Evolutionary conservation across 64 coral and sea anemone species (phyloP), one percentile per base, ranked within the genome.

Genomic region (Acropora yongei): DNA sequence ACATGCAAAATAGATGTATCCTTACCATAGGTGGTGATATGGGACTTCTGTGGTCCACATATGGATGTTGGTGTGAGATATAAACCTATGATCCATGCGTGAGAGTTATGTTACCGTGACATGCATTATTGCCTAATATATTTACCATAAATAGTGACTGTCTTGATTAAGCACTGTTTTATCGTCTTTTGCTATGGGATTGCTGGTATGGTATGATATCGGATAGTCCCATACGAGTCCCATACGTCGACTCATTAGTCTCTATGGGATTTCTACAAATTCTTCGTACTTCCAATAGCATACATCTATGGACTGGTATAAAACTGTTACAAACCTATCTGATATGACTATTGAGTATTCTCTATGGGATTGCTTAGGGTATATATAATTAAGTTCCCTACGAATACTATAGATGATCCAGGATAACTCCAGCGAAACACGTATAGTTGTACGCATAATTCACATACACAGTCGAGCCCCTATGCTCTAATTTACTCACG

Each of bases 241-340:
- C 87, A 78, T 77, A 78, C 47, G 57, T 57, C 39, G 8, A 78
- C 58, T 47, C 41, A 43, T 75, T 75, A 78, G 68, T 66, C 51
- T 20, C 87, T 90, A 82, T 90, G 77, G 88, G 88, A 90, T 81
- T 90, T 58, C 88, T 90, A 90, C 78, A 78, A 90, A 78, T 90
- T 90, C 48, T 14, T 79, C 79, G 13, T 89, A 89, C 7, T 74
- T 30, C 71, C 71, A 18, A 74, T 74, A 74, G 71, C 30, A 74
- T 41, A 74, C 49, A 51, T 49, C 43, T 41, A 18, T 18, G 73
- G 30, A 50, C 44, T n/a, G 13, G 57, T 78, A 78, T 77, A 75
- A 4, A 49, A 77, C 46, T 44, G 19, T 87, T 47, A 71, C 86
- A 88, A 75, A 88, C 74, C 73, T 66, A 88, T 65, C 69, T 69